Evolutionary conservation across 2,113 vertebrate genomes (phyloP), one percentile per base, ranked within the genome.

Genomic region (Pipa parva): DNA sequence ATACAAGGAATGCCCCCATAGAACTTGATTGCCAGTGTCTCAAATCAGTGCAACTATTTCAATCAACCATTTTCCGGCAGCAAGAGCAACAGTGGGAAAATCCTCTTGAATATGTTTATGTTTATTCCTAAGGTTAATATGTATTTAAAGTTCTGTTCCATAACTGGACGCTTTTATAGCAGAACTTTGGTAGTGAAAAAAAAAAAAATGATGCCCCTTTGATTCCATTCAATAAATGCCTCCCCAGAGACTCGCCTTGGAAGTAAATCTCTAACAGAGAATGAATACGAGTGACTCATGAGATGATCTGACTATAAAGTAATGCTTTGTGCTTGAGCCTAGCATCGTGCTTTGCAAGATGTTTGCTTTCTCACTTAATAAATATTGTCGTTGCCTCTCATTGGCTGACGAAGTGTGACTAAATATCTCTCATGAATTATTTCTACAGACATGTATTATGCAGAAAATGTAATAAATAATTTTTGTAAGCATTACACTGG

Each of bases 281-380:
- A 13, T 28, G 54, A 67, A 58, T 21, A 58, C 18, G 10, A 17
- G 7, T 10, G 26, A 67, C 26, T 59, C 29, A 20, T 31, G 26
- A 51, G 29, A 68, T 10, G 63, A 39, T 26, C 20, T 4, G 11
- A 15, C 22, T 17, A 29, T 36, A 51, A 59, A 50, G 25, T 31
- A 21, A 51, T 59, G n/a, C 2, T 22, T 59, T n/a, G 24, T 20
- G 17, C 18, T 27, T 12, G 1, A 27, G 64, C 55, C 50, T 50
- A 59, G 28, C 27, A 10, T 46, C 49, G 29, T 48, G 18, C 45
- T 17, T 27, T 24, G 17, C 64, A 27, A 50, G 26, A 37, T 68
- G 46, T 68, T 67, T 67, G 64, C 37, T 50, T 67, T 68, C 64
- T 51, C 56, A 51, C 55, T 20, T 68, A 68, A 59, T 68, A 68